These are phyloP conservation scores for Quadriops clusia DNA, from an alignment of 2,888 invertebrate species.

Conservation along the genomic window DNA sequence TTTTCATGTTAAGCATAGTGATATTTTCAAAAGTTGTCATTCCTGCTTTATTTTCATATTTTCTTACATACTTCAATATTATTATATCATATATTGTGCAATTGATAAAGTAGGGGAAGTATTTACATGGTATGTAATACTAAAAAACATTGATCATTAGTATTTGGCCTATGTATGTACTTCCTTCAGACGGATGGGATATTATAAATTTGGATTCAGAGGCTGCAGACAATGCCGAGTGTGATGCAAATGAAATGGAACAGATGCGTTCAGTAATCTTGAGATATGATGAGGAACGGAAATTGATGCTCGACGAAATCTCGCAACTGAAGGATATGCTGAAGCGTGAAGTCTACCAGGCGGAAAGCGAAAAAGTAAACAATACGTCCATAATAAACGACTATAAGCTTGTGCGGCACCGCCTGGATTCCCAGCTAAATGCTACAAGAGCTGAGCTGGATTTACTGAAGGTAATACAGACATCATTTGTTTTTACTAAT, in stretches of 20 bases:
- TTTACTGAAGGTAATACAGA: slow-evolving; percentile 47
- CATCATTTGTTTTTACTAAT: slow-evolving; percentile 5
- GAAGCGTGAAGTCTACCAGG: slow-evolving; percentile 60
- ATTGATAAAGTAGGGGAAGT: too few relatives aligned
- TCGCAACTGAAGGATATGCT: slow-evolving; percentile 62
- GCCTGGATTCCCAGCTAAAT: slow-evolving; percentile 71
- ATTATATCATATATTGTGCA: too few relatives aligned
- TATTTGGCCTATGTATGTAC: slow-evolving; percentile 10
- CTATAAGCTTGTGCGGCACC: slow-evolving; percentile 83
- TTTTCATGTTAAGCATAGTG: too few relatives aligned
- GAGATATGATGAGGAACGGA: slow-evolving; percentile 56
- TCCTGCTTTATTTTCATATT: too few relatives aligned
- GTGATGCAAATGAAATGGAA: slow-evolving; percentile 46
- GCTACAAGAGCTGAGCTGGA: slow-evolving; percentile 49
- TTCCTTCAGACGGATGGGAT: slow-evolving; percentile 35
- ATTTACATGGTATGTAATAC: too few relatives aligned
- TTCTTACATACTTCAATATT: too few relatives aligned
- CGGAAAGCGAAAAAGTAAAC: slow-evolving; percentile 59
- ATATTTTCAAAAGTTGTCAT: too few relatives aligned
- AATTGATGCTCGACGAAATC: slow-evolving; percentile 37
- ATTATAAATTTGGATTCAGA: slow-evolving; percentile 41
- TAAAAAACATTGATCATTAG: too few relatives aligned
- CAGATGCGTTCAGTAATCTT: slow-evolving; percentile 43
- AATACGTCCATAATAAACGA: slow-evolving; percentile 77
- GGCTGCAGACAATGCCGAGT: slow-evolving; percentile 46